Evolutionary conservation across 2,113 vertebrate genomes (phyloP).

Genomic region (Notarius quadriscutis): DNA sequence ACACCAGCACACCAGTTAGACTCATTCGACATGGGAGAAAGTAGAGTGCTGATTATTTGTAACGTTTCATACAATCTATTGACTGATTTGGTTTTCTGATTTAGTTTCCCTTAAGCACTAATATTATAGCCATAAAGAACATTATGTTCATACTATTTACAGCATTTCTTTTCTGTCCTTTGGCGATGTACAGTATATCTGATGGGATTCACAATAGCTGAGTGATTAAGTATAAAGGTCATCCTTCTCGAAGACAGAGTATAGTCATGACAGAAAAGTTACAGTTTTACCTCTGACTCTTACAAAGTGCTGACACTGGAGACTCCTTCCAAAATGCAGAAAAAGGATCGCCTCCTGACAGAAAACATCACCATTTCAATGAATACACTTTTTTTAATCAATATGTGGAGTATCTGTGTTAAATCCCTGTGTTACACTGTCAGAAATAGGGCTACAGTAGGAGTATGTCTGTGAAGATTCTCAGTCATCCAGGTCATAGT

Average conservation of each 20-base stretch:
- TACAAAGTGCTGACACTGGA: background rate
- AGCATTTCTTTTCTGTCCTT: too few relatives aligned
- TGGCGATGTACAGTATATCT: background rate
- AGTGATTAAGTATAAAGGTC: background rate
- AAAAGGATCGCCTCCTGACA: background rate
- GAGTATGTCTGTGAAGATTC: too few relatives aligned
- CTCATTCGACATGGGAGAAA: conserved; percentile 4
- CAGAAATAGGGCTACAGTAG: too few relatives aligned
- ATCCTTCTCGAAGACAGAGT: too few relatives aligned
- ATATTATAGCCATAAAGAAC: background rate
- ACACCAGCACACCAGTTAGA: conserved; percentile 2
- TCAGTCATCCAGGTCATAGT: too few relatives aligned
- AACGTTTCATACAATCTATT: background rate
- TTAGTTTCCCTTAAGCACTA: background rate
- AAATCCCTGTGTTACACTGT: background rate
- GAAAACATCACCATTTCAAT: background rate
- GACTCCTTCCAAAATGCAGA: background rate
- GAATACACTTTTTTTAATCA: background rate
- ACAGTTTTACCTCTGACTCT: background rate
- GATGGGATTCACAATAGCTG: background rate
- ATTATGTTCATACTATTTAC: background rate
- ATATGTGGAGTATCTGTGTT: background rate
- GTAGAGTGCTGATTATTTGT: background rate
- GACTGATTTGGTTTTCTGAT: background rate
- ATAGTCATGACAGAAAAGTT: background rate